Conservation (phyloP, 2,113 vertebrate genomes). For the Fulica atra region DNA sequence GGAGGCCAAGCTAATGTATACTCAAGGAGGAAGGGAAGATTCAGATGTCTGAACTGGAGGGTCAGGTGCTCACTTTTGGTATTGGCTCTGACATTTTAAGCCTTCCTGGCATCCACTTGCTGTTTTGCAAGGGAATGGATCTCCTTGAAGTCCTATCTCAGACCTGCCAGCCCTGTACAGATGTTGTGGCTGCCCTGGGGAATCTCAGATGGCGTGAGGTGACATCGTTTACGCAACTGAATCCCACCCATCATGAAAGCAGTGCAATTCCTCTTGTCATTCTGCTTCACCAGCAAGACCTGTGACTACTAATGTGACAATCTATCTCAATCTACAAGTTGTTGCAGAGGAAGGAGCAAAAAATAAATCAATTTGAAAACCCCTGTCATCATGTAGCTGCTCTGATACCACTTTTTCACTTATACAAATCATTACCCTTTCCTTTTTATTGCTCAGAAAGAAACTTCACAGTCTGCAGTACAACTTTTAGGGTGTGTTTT, state of each 20-base stretch:
- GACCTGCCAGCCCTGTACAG: background rate
- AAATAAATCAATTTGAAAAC: background rate
- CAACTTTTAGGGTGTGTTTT: background rate
- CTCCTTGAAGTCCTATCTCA: background rate
- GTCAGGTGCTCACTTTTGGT: background rate
- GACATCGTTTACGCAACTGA: background rate
- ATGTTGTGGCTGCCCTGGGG: background rate
- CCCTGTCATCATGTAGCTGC: background rate
- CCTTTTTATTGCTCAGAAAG: background rate
- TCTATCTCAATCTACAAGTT: background rate
- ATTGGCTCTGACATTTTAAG: background rate
- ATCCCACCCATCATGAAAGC: background rate
- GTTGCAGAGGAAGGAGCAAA: background rate
- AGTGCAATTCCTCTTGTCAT: background rate
- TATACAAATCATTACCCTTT: background rate
- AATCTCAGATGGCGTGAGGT: background rate
- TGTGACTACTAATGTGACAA: background rate
- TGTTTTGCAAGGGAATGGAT: background rate
- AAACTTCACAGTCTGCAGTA: background rate
- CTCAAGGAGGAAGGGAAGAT: background rate
- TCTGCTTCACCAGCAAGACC: background rate
- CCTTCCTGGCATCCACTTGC: background rate
- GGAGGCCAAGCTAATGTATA: background rate
- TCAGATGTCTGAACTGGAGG: background rate
- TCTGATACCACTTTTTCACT: background rate